Evolutionary conservation across 2,888 invertebrate species (phyloP), one percentile per base, ranked within the genome.

Genomic region (Ellobium chinense): DNA sequence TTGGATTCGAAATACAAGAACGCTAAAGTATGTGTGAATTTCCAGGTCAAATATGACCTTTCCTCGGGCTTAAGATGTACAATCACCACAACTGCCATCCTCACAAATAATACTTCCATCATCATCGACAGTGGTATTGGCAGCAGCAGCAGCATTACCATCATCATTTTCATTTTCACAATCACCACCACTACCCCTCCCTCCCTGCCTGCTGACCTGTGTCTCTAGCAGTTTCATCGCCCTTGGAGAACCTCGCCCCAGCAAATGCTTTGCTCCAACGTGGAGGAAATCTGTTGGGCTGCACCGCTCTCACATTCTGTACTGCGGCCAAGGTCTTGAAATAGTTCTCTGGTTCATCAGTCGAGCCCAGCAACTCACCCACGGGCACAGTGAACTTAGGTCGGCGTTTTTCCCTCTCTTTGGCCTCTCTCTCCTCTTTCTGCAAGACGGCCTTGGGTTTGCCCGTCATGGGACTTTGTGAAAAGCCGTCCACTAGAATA

Each of bases 401-500:
- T 29, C 63, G 60, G 9, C 60, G 56, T 29, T 7, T 27, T 18
- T 73, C 65, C 34, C 54, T 34, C 29, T 85, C 84, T n/a, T 78
- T 81, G 27, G 18, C n/a, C 14, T 36, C 69, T 46, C 85, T 85
- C n/a, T 79, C 80, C 62, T 82, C 83, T 21, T 80, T 84, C 37
- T 72, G 77, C 24, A 73, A 54, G 29, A 37, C 60, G 14, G 77
- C 81, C 65, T 87, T 88, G 36, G 88, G 81, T 81, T 88, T 89
- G 46, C 90, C 89, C 18, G 87, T 90, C 89, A 91, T 90, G 34
- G 87, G 89, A 82, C 90, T 89, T 21, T 79, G 78, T 0, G 89
- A 88, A 66, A 86, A 91, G 1, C 91, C 91, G 78, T 91, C 90
- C 2, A 91, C 88, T 12, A 88, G 83, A 5, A 90, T 88, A 7